Conservation (phyloP, 1,140 invertebrate genomes). For the Drosophila nigrodunni region DNA sequence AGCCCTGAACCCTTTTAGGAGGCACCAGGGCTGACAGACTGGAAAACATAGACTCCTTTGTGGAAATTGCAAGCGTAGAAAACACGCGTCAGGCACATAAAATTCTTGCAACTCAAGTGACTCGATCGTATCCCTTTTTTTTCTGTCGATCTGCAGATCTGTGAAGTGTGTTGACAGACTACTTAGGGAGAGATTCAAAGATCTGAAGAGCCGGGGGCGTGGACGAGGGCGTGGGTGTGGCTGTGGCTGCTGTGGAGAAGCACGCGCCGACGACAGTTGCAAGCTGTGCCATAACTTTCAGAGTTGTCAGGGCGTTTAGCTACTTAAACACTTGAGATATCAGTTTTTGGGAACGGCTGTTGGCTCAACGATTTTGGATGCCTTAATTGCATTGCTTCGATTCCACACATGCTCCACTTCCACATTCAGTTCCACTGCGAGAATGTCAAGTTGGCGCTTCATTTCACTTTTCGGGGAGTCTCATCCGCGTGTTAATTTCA, state of each 20-base stretch:
- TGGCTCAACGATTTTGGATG: conserved; percentile 52
- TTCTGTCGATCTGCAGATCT: conserved; percentile 5
- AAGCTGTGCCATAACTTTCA: conserved; percentile 72
- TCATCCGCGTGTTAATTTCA: conserved; percentile 61
- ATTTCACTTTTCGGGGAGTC: conserved; percentile 54
- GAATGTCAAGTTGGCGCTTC: conserved; percentile 72
- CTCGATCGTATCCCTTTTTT: conserved; percentile 24
- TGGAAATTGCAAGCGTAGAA: conserved; percentile 51
- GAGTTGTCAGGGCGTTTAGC: conserved; percentile 76
- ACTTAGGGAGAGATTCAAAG: conserved; percentile 46
- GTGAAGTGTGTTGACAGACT: conserved; percentile 66
- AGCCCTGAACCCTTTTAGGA: conserved; percentile 69
- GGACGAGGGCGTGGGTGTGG: neutral
- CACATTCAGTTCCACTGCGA: conserved; percentile 41
- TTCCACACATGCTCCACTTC: conserved; percentile 66
- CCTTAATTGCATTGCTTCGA: conserved; percentile 79
- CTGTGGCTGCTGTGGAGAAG: conserved; percentile 48
- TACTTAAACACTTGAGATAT: conserved; percentile 80
- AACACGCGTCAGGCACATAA: conserved; percentile 35
- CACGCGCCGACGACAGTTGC: conserved; percentile 70
- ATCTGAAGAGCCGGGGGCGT: neutral
- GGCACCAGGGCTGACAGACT: conserved; percentile 13
- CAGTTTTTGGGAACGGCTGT: conserved; percentile 40
- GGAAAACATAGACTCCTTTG: conserved; percentile 4
- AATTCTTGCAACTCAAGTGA: conserved; percentile 62